Base-by-base conservation (phyloP, 2,113 vertebrate genomes). In the Calypte anna region DNA sequence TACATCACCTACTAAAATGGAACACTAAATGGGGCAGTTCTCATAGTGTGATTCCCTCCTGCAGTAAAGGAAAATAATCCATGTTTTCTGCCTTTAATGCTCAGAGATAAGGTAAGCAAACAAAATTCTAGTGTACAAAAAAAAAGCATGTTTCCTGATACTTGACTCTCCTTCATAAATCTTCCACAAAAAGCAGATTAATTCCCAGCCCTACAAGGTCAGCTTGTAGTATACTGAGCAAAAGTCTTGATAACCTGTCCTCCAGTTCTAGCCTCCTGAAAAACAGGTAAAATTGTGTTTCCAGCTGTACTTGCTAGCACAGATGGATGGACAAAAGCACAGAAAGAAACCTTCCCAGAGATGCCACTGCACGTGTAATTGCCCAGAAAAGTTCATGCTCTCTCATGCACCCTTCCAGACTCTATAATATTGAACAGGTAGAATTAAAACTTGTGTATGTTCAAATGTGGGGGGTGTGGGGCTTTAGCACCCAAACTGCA, bases 81-180 rank as follows among this genome's bases (percentile, higher is more conserved):
- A 22, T 36, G 36, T 86, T 92, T 92, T 89, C 90, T 92, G 57
- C 69, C 79, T 92, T 84, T 84, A 94, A 91, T 89, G 84, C 67
- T 77, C 40, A 48, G 68, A 92, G 84, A 62, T 85, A 87, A 91
- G 51, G 38, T 82, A 82, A 93, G 84, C 33, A 95, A 94, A 94
- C 84, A 92, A 89, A 82, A 78, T 55, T 58, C 17, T 57, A 12
- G 62, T 59, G 40, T 91, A 81, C 63, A 73, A 89, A 79, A 92
- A 59, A 92, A 81, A 36, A 9, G 4, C 54, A 27, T 77, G 68
- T 88, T 93, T 93, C 88, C 83, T 1, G 0, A 74, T 89, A 92
- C 74, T 75, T 67, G 66, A 82, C 48, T 89, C 7, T 81, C 46
- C 72, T 75, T 63, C 53, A 84, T 51, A 79, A 82, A 74, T 74